A percentile compares a stretch with the other conserved stretches of the same genome.
These are phyloP conservation scores for Eupeodes latifasciatus DNA, from an alignment of 2,888 invertebrate species.

Conservation along the genomic window DNA sequence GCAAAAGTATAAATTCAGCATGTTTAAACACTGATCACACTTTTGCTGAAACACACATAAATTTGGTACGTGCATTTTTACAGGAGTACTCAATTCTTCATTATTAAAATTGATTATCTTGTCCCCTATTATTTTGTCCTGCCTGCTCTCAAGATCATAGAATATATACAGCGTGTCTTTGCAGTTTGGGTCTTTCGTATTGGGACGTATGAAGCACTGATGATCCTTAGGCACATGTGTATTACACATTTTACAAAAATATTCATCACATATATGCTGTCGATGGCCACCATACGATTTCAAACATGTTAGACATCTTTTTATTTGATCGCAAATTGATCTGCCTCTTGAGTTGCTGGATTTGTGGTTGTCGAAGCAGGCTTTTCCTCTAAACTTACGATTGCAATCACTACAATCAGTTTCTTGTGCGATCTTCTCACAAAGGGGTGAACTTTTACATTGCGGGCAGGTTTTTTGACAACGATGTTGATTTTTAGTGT, in stretches of 20 bases:
- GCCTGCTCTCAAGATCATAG: neutral
- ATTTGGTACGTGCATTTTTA: neutral
- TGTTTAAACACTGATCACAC: neutral
- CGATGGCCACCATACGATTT: neutral
- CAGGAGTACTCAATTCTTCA: neutral
- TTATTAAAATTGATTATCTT: too few relatives aligned
- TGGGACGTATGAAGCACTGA: neutral
- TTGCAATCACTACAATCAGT: neutral
- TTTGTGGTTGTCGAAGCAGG: neutral
- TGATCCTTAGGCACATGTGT: neutral
- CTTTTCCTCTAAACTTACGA: neutral
- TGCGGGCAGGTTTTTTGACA: too few relatives aligned
- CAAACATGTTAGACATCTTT: neutral
- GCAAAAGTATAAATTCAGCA: neutral
- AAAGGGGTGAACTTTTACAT: neutral
- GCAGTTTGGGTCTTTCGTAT: neutral
- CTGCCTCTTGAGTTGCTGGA: neutral
- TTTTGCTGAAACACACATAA: neutral
- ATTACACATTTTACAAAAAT: neutral
- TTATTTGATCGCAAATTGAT: neutral
- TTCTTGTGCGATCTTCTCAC: neutral
- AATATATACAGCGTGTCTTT: neutral
- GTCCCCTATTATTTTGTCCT: neutral
- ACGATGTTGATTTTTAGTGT: too few relatives aligned
- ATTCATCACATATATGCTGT: constrained; percentile 6